Evolutionary conservation across 2,797 vertebrate species (phyloP).

Genomic region (Ciconia nigra): DNA sequence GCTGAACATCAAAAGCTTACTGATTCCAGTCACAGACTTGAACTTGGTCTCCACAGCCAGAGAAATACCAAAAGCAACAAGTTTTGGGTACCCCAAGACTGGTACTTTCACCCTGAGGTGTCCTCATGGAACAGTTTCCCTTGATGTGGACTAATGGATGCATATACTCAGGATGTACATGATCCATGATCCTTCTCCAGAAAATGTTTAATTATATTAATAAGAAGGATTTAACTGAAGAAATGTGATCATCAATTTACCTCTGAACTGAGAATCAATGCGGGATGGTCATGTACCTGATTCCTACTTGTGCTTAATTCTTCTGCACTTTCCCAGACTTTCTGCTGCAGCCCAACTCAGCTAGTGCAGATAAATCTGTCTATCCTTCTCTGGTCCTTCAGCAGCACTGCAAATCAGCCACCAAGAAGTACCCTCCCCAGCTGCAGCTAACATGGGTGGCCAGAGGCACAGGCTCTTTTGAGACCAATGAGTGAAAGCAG

Average conservation of each 20-base stretch:
- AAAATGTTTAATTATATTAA: background rate
- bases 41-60: background rate
- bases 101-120: background rate
- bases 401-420: background rate
- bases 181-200: background rate
- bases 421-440: background rate
- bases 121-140: background rate
- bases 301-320: background rate
- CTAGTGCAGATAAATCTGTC: background rate
- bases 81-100: background rate
- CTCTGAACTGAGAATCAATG: background rate
- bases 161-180: background rate
- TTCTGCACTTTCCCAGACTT: background rate
- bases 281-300: background rate
- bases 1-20: background rate
- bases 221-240: background rate
- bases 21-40: background rate
- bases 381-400: background rate
- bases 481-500: background rate
- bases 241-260: background rate
- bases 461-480: background rate
- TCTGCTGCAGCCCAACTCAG: background rate
- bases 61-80: background rate
- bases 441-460: background rate
- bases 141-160: background rate